Evolutionary conservation across 2,888 invertebrate species (phyloP), one percentile per base, ranked within the genome.

Genomic region (Eupithecia dodoneata): DNA sequence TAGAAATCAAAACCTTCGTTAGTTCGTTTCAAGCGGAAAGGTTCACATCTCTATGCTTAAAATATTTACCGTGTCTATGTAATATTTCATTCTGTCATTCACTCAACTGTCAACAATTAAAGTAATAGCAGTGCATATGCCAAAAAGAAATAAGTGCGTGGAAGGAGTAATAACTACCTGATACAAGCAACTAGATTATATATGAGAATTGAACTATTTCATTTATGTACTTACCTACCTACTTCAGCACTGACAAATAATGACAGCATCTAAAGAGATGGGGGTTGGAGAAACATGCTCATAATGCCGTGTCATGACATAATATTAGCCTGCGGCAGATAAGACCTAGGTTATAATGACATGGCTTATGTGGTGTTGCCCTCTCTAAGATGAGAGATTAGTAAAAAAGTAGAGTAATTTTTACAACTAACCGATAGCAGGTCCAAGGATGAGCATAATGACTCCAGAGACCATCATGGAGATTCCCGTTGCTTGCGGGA

Each of bases 401-500:
- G 2, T 59, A 66, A 6, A 65, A 12, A 66, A 66, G 41, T 66
- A n/a, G 55, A 18, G n/a, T 18, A 66, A 66, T 15, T 41, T 65
- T 65, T 65, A 12, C 66, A 49, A 49, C 94, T 93, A 86, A 96
- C 97, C 96, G 78, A 96, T 92, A 77, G 96, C 86, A 44, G 96
- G 96, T 55, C 96, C 96, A 70, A 96, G 86, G 2, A 94, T 73
- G 13, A 96, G 88, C 45, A 94, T 94, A 0, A 94, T 88, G 0
- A 95, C 66, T 1, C 96, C 97, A 76, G 91, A 91, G 2, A 96
- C 88, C 66, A 96, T 88, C 89, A 96, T 95, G 72, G 90, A 94
- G 44, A 96, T 90, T 0, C 97, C 96, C 83, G 96, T 94, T 0
- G 96, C 97, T 1, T 96, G 93, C 0, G 96, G 93, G 83, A 96